phyloP scores from a whole-genome alignment of 2,888 invertebrate species.

The Drosophila siamana region DNA sequence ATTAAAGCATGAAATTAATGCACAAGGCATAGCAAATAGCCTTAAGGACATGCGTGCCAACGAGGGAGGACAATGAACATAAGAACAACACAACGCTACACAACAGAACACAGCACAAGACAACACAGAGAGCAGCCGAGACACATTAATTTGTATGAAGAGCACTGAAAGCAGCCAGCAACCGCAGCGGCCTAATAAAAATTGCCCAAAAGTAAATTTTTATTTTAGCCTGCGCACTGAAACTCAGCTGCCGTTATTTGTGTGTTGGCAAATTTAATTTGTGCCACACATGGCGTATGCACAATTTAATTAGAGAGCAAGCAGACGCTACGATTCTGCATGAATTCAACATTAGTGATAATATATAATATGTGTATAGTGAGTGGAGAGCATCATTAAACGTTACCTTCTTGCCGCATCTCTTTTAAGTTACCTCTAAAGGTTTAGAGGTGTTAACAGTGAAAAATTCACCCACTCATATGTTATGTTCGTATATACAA shows the following conservation, averaged over 20 bases:
- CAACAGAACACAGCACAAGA: constrained; percentile 3
- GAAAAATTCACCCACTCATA: not conserved
- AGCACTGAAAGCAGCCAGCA: constrained; percentile 43
- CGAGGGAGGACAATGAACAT: constrained; percentile 15
- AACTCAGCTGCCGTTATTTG: constrained; percentile 30
- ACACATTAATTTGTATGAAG: constrained; percentile 51
- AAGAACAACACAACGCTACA: constrained; percentile 3
- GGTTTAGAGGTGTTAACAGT: not conserved
- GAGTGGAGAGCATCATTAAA: constrained; percentile 3
- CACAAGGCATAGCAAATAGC: constrained; percentile 60
- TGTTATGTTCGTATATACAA: not conserved
- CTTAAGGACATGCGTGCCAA: constrained; percentile 57
- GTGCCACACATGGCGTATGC: constrained; percentile 55
- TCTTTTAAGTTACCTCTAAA: constrained; percentile 12
- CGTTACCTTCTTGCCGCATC: not conserved
- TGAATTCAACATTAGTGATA: constrained; percentile 15
- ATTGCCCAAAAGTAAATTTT: constrained; percentile 62
- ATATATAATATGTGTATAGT: constrained; percentile 17
- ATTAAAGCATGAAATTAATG: constrained; percentile 72
- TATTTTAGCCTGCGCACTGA: constrained; percentile 41
- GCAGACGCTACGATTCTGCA: constrained; percentile 18
- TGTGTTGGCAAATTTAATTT: constrained; percentile 54
- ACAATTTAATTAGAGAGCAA: constrained; percentile 50
- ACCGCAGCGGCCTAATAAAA: constrained; percentile 57
- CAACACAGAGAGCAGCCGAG: constrained; percentile 3